These are phyloP conservation scores for Menidia menidia DNA, from an alignment of 2,797 vertebrate genomes.

Conservation along the genomic window DNA sequence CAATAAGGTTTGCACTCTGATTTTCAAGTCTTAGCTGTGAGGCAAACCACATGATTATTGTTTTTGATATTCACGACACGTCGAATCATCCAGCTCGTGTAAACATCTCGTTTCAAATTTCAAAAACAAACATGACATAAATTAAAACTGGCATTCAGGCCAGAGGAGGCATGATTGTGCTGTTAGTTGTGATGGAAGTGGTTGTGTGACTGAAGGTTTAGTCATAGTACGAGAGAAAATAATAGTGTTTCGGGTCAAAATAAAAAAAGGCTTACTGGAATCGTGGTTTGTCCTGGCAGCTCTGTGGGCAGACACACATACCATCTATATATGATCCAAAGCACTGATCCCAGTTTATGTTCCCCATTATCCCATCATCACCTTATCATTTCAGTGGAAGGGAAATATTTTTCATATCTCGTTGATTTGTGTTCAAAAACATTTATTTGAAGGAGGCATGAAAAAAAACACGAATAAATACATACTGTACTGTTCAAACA, in stretches of 20 bases:
- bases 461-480: too few relatives aligned
- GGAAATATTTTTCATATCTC: slow-evolving; percentile 28
- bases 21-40: slow-evolving; percentile 31
- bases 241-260: slow-evolving; percentile 47
- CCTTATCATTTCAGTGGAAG: slow-evolving; percentile 27
- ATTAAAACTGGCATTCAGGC: slow-evolving; percentile 45
- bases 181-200: slow-evolving; percentile 61
- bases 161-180: slow-evolving; percentile 40
- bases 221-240: slow-evolving; percentile 73
- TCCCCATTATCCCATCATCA: slow-evolving; percentile 39
- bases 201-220: slow-evolving; percentile 68
- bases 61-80: slow-evolving; percentile 55
- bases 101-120: slow-evolving; percentile 59
- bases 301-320: slow-evolving; percentile 54
- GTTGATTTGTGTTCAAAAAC: slow-evolving; percentile 7
- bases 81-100: slow-evolving; percentile 49
- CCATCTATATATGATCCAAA: slow-evolving; percentile 39
- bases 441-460: background rate
- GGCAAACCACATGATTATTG: slow-evolving; percentile 60
- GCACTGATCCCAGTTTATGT: slow-evolving; percentile 49
- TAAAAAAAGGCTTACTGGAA: slow-evolving; percentile 70
- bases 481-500: background rate
- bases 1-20: slow-evolving; percentile 6
- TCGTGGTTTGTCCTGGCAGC: slow-evolving; percentile 43
- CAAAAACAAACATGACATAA: slow-evolving; percentile 67